Evolutionary conservation across 2,113 vertebrate genomes (phyloP), one percentile per base, ranked within the genome.

Genomic region (Canis aureus): DNA sequence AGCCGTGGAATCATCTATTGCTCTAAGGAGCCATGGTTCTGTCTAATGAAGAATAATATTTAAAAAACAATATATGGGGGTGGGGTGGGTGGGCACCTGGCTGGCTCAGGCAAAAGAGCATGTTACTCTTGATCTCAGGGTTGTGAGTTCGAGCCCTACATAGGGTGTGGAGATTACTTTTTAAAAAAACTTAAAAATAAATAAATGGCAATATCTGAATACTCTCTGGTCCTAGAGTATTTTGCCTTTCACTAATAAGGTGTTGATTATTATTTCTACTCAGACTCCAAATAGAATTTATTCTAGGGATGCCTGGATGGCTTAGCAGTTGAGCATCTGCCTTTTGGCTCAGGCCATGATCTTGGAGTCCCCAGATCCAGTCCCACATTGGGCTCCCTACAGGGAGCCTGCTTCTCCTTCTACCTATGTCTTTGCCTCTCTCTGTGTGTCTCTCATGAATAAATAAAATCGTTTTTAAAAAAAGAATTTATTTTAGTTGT

Each of bases 21-120:
- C 51, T 87, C n/a, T 60, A 79, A 73, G 32, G 66, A 92, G 6
- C 19, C 57, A 29, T 82, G 11, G 23, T 91, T 96, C 43, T 96
- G 95, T 88, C 83, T 66, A 89, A 79, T 82, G 66, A 90, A 78
- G 67, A 79, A 57, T 49, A 92, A 22, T 88, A 35, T 76, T 92
- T 96, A 74, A 94, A 92, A 90, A 73, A 5, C 10, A 76, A 0
- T 73, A 67, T 90, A 49, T 92, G 38, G 9, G 49, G 38, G 43
- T 43, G 43, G 43, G 43, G 43, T 43, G 43, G 43, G 43, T 43
- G 6, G 23, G 38, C 38, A 12, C 22, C 73, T 16, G 73, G 73
- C 43, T 27, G 73, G 73, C 23, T 76, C 5, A 74, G 22, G 43
- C 23, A 22, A 22, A 74, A 43, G 71, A 74, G 11, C 38, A 74